A percentile compares a stretch with the other conserved stretches of the same genome.
These are phyloP conservation scores for Scrobipalpa atriplicella DNA, from an alignment of 2,888 invertebrate genomes.

Conservation along the genomic window DNA sequence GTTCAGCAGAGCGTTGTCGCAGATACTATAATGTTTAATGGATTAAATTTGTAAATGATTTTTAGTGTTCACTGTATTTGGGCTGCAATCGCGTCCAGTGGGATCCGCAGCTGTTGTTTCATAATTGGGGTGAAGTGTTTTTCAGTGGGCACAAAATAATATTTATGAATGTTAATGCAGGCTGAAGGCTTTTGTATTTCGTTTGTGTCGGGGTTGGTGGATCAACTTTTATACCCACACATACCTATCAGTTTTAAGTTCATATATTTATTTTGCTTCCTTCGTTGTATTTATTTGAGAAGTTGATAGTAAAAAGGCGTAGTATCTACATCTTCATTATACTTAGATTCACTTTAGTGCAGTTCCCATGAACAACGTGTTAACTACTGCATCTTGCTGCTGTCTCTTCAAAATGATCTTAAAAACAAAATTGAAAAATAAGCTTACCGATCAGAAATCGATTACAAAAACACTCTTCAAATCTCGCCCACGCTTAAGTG, in stretches of 20 bases:
- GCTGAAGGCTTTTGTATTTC: not conserved
- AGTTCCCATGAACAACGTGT: no score
- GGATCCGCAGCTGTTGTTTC: conserved; percentile 5
- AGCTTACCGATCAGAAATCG: not conserved
- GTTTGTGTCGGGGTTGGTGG: not conserved
- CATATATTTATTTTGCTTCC: no score
- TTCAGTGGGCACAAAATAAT: not conserved
- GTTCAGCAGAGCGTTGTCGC: conserved; percentile 5
- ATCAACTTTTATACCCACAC: no score
- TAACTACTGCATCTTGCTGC: no score
- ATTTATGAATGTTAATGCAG: conserved; percentile 8
- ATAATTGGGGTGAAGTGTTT: conserved; percentile 15
- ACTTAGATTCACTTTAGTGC: no score
- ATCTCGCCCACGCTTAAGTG: conserved; percentile 1
- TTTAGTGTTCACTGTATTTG: conserved; percentile 10
- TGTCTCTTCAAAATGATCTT: no score
- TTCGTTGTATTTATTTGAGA: no score
- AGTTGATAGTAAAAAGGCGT: no score
- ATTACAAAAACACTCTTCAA: not conserved
- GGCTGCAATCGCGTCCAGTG: conserved; percentile 6
- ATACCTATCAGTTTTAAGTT: no score
- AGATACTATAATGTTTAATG: conserved; percentile 17
- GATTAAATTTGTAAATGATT: conserved; percentile 26
- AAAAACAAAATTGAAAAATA: no score
- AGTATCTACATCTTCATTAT: no score